Percentiles rank a stretch among this genome's conserved stretches.
phyloP scores from a whole-genome alignment of 2,797 vertebrate genomes.

The Apodemus agrarius region DNA sequence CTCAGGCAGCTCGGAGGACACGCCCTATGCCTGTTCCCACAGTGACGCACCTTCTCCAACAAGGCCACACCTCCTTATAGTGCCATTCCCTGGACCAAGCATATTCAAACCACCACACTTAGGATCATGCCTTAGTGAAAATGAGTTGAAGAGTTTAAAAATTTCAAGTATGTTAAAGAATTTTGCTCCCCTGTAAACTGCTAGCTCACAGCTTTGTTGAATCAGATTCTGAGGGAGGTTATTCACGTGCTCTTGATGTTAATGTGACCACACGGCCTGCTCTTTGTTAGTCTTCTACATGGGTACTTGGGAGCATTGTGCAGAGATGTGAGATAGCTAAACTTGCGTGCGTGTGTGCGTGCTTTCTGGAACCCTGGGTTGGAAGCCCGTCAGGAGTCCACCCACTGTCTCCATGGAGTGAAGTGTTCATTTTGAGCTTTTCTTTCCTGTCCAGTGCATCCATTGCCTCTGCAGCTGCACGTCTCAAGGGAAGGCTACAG shows the following conservation, averaged over 20 bases:
- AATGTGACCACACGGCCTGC: background rate
- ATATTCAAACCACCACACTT: background rate
- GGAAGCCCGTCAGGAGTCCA: background rate
- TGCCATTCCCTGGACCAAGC: background rate
- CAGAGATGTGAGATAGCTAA: background rate
- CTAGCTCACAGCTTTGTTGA: background rate
- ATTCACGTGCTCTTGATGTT: background rate
- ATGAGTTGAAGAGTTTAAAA: background rate
- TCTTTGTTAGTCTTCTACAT: background rate
- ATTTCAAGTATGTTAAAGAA: background rate
- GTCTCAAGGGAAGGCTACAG: background rate
- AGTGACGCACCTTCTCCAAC: background rate
- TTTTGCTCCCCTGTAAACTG: background rate
- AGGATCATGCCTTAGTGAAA: background rate
- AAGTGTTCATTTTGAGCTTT: background rate
- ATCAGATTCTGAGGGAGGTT: background rate
- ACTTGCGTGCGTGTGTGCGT: background rate
- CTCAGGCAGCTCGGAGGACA: background rate
- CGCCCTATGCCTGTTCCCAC: background rate
- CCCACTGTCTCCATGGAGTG: background rate
- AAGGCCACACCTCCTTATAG: background rate
- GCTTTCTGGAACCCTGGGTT: background rate
- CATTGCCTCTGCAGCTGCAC: background rate
- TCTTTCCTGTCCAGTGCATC: background rate
- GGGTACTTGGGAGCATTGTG: background rate